Percentiles rank a stretch among this genome's conserved stretches.
These are phyloP conservation scores for Mionectes olivaceus DNA, from an alignment of 2,797 vertebrate genomes.

Conservation along the genomic window DNA sequence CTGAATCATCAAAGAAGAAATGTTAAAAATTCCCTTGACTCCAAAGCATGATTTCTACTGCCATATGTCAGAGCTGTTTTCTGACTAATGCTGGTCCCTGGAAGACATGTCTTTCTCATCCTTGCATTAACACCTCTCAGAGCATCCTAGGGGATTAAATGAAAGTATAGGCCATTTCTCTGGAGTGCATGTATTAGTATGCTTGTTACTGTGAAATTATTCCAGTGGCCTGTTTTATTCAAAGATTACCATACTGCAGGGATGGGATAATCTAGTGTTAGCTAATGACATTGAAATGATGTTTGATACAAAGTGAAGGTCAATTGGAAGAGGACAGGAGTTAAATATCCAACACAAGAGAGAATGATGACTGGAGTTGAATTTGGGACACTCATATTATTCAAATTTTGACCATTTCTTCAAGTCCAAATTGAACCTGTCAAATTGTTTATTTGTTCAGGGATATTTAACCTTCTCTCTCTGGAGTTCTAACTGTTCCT, in stretches of 20 bases:
- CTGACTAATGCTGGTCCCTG: neutral
- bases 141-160: neutral
- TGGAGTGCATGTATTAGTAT: neutral
- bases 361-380: neutral
- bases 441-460: neutral
- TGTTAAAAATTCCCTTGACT: constrained; percentile 33
- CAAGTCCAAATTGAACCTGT: neutral
- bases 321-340: neutral
- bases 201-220: neutral
- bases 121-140: neutral
- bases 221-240: neutral
- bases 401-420: neutral
- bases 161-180: neutral
- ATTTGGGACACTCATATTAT: neutral
- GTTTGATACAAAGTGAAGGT: neutral
- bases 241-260: neutral
- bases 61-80: neutral
- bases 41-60: neutral
- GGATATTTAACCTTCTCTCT: neutral
- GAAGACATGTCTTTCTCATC: neutral
- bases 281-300: neutral
- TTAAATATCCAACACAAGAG: neutral
- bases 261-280: constrained; percentile 15
- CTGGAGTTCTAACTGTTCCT: neutral
- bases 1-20: constrained; percentile 34